Evolutionary conservation across 1,140 invertebrate genomes (phyloP), one percentile per base, ranked within the genome.

Genomic region (Drosophila sproati): DNA sequence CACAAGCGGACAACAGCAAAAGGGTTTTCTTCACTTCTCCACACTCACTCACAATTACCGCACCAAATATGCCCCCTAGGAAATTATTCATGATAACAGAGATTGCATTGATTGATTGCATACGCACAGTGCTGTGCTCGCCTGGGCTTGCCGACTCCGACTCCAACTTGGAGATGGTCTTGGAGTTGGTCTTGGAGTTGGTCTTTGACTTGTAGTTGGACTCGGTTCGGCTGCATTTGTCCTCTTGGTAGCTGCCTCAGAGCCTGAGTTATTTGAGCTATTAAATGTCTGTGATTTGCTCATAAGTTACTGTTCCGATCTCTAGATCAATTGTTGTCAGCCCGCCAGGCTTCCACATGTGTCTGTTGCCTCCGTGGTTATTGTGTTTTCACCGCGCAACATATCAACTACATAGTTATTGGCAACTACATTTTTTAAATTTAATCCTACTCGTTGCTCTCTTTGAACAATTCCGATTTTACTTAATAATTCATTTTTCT

Each of bases 61-160:
- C 67, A 64, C 78, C 78, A 63, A 74, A 77, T 77, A 79, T 87
- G 82, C 78, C 82, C 82, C 72, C 83, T 87, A 87, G 82, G 82
- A 87, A 87, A 88, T 87, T 87, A 87, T 87, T 87, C 82, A 87
- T 87, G 82, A 87, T 87, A 87, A 87, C 82, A 87, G 76, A 87
- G 82, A 87, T 87, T 87, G 82, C 82, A 87, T 87, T 87, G 82
- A 87, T 87, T 87, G 82, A 87, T 87, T 87, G 82, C 39, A 41
- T 10, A 41, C 39, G n/a, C 10, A 43, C 10, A 43, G 10, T 10
- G n/a, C 10, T 43, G 20, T 20, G 20, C 20, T 20, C 20, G 20
- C 20, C 68, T 78, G 77, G 70, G 62, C 54, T 60, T 47, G 67
- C 41, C 35, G 52, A 28, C 5, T 28, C 2, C 34, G 10, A 41